Evolutionary conservation across 2,113 vertebrate genomes (phyloP), one percentile per base, ranked within the genome.

Genomic region (Anas platyrhynchos): DNA sequence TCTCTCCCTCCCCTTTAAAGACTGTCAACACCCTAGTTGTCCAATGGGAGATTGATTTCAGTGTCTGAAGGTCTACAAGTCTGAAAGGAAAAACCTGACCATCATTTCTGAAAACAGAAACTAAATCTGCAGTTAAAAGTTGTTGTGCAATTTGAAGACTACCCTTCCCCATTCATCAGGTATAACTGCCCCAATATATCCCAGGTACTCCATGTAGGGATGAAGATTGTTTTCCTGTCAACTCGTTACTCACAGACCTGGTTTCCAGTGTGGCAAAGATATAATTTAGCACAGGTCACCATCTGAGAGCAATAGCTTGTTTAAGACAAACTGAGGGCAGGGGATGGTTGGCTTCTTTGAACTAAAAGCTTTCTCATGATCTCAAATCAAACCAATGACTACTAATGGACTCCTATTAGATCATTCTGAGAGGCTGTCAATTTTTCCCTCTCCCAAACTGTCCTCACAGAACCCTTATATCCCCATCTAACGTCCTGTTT

Each of bases 321-420:
- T 92, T 76, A 92, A 77, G 58, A 90, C 85, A 88, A 90, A 79
- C 59, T 36, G 76, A 92, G 61, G 52, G 69, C 54, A 88, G 41
- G 16, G 17, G 18, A 91, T 59, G 43, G 23, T 34, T 75, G 13
- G 46, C 26, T 83, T 91, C 43, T 93, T 71, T 63, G 67, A 91
- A 95, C 74, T 89, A 76, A 95, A 94, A 96, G 95, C 78, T 78
- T 86, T 94, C 74, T 83, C 41, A 9, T 76, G 62, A 91, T 87
- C 86, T 90, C 88, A 94, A 65, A 94, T 83, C 83, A 91, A 94
- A 83, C 71, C 56, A 71, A 7, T 48, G 59, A 93, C 86, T 95
- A 79, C 73, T 91, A 93, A 96, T 76, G 58, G 83, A 84, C 58
- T 93, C 29, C 86, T 78, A 15, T 16, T 43, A 90, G 44, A 52